Conservation (phyloP, 30 jellyfish, hydroid and myxozoan genomes). For the Aurelia sp. region DNA sequence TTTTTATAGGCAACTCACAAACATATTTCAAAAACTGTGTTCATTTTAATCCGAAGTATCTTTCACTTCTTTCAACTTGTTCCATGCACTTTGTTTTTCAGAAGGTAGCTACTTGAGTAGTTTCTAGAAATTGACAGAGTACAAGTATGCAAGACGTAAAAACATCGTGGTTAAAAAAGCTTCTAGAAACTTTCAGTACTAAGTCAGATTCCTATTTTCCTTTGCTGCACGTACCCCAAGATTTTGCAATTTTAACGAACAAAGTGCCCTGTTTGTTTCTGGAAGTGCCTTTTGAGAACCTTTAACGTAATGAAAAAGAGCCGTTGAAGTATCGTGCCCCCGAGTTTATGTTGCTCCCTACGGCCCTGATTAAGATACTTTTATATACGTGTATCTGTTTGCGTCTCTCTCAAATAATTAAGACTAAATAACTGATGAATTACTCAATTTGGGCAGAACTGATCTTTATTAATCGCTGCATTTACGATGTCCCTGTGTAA, state of each 20-base stretch:
- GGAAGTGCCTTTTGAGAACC: not conserved
- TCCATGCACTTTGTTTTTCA: not conserved
- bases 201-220: not conserved
- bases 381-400: too few species aligned
- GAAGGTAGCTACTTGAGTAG: not conserved
- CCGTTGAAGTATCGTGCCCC: too few species aligned
- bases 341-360: too few species aligned
- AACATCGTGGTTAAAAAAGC: not conserved
- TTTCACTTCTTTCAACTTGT: not conserved
- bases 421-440: too few species aligned
- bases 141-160: not conserved
- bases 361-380: too few species aligned
- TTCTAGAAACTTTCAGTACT: too few species aligned
- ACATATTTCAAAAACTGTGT: not conserved
- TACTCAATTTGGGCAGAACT: too few species aligned
- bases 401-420: too few species aligned
- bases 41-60: not conserved
- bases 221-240: too few species aligned
- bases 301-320: too few species aligned
- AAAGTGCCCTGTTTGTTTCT: not conserved
- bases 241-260: not conserved
- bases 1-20: not conserved
- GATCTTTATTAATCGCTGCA: too few species aligned
- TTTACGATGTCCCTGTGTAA: too few species aligned
- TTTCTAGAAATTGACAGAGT: not conserved